phyloP scores from a whole-genome alignment of 2,888 invertebrate genomes.

The Eilema griseolum region DNA sequence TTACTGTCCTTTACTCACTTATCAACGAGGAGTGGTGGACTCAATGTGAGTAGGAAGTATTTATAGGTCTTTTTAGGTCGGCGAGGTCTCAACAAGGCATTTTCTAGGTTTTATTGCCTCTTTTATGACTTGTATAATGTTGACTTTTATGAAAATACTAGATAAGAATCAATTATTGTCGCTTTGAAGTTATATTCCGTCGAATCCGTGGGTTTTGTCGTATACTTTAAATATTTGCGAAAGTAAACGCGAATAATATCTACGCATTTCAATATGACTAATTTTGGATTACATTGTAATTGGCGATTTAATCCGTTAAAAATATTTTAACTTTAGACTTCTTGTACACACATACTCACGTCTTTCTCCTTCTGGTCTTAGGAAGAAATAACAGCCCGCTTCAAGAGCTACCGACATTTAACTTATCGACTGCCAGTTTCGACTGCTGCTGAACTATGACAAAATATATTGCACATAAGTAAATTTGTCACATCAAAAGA shows the following conservation, averaged over 20 bases:
- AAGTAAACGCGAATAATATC: background rate
- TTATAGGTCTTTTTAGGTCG: slow-evolving; percentile 46
- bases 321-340: background rate
- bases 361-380: background rate
- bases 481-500: background rate
- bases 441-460: too few species aligned
- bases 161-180: background rate
- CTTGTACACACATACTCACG: background rate
- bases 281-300: background rate
- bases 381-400: background rate
- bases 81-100: slow-evolving; percentile 39
- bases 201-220: background rate
- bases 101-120: slow-evolving; percentile 28
- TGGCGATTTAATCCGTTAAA: background rate
- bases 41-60: slow-evolving; percentile 57
- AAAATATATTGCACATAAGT: background rate
- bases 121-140: slow-evolving; percentile 25
- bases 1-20: slow-evolving; percentile 63
- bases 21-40: slow-evolving; percentile 50
- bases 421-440: too few species aligned
- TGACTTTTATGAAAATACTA: slow-evolving; percentile 1
- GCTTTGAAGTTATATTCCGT: background rate
- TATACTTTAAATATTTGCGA: background rate
- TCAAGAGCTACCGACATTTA: too few species aligned
- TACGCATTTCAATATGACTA: background rate